phyloP scores from a whole-genome alignment of 2,888 invertebrate species.

The Sicus ferrugineus region DNA sequence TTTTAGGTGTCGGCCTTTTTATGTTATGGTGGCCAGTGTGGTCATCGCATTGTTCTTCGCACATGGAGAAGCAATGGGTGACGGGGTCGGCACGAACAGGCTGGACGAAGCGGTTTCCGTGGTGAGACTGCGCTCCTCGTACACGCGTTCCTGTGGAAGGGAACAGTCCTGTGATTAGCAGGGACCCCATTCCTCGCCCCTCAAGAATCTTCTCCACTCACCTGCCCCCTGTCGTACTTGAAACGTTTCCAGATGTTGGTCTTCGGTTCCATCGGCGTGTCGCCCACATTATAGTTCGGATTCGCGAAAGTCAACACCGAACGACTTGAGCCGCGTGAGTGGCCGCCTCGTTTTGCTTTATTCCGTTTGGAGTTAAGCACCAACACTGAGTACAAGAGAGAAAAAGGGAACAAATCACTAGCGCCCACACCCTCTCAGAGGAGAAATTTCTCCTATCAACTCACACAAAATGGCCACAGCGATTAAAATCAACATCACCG shows the following conservation, averaged over 20 bases:
- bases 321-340: constrained; percentile 69
- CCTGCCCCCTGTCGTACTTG: constrained; percentile 74
- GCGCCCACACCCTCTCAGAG: no score
- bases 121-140: constrained; percentile 62
- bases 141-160: constrained; percentile 58
- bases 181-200: neutral
- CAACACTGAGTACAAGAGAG: constrained; percentile 56
- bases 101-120: constrained; percentile 64
- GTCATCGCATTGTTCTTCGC: constrained; percentile 60
- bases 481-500: constrained; percentile 59
- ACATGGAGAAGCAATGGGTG: constrained; percentile 63
- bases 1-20: constrained; percentile 39
- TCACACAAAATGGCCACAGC: constrained; percentile 62
- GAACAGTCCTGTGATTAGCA: neutral
- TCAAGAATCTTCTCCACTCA: constrained; percentile 41
- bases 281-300: constrained; percentile 80
- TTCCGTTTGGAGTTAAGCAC: constrained; percentile 65
- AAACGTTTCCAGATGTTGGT: constrained; percentile 76
- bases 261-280: constrained; percentile 65
- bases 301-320: constrained; percentile 87
- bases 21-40: constrained; percentile 59
- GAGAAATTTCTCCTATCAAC: constrained; percentile 19
- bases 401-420: neutral
- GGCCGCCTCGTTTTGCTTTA: constrained; percentile 65
- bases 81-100: constrained; percentile 61